These are phyloP conservation scores for Pseudocheirus occidentalis DNA, from an alignment of 2,797 vertebrate species.

Conservation along the genomic window DNA sequence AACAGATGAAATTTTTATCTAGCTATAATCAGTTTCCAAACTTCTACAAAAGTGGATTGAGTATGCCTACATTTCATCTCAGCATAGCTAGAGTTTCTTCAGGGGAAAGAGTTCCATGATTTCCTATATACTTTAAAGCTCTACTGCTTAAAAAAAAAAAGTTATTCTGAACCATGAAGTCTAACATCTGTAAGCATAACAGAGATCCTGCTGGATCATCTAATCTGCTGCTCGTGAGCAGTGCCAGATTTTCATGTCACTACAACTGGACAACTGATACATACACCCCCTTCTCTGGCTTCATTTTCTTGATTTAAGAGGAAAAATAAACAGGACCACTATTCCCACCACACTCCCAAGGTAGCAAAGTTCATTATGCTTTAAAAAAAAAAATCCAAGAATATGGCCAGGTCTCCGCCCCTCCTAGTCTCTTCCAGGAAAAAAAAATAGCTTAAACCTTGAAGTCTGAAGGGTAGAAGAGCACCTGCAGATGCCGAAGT, in stretches of 20 bases:
- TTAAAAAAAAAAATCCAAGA: conserved; percentile 14
- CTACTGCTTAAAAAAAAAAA: neutral
- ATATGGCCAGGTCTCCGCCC: neutral
- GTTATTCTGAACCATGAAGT: neutral
- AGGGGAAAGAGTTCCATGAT: neutral
- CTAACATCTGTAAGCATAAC: conserved; percentile 4
- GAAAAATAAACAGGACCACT: neutral
- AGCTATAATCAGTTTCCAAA: conserved; percentile 53
- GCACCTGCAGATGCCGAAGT: neutral
- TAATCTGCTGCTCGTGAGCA: neutral
- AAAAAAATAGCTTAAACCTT: neutral
- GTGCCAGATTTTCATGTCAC: conserved; percentile 29
- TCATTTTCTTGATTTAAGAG: conserved; percentile 21
- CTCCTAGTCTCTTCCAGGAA: neutral
- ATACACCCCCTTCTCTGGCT: conserved; percentile 41
- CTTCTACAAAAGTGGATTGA: conserved; percentile 19
- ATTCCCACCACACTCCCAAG: conserved; percentile 31
- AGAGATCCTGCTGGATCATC: neutral
- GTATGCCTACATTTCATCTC: neutral
- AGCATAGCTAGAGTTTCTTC: neutral
- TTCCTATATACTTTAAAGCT: neutral
- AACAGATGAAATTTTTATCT: conserved; percentile 55
- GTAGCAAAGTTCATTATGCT: conserved; percentile 5
- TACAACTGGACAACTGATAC: conserved; percentile 1
- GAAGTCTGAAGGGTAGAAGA: neutral